Base-by-base conservation (phyloP, 2,113 vertebrate species). In the Siniperca knerii region DNA sequence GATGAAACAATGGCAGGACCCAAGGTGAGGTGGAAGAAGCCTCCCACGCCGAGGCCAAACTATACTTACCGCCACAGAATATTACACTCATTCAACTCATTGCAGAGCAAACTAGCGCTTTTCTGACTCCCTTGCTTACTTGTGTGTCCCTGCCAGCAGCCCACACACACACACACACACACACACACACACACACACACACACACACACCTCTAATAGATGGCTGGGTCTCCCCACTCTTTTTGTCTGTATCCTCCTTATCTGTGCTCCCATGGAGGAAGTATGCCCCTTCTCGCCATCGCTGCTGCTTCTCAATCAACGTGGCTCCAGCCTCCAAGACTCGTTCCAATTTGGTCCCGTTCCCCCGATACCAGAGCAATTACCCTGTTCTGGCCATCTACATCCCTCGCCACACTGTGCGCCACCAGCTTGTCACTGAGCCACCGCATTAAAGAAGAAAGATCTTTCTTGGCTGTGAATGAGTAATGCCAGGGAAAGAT, bases 331-430 rank as follows among this genome's bases (percentile, higher is more conserved):
- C 90, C 90, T 87, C 89, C 77, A 77, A 83, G 89, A 90, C 91
- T 92, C 86, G 79, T 89, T 93, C 87, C 91, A 92, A 92, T 94
- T 91, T 90, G 87, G 87, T 90, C 77, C 82, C 25, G 29, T 82
- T 82, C 88, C 92, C 90, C 76, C 21, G 90, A 93, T 91, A 84
- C 90, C 65, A 64, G 79, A 91, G 93, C 93, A 94, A 94, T 94
- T 95, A 94, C 92, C 85, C 85, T 62, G 78, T 81, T 76, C 89
- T 85, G 83, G 89, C 89, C 84, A 90, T 93, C 77, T 91, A 86
- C 86, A 89, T 92, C 89, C 90, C 86, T 80, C 29, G 58, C 87
- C 77, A 60, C 70, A 69, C 65, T 73, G 62, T 82, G 48, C 2
- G 66, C 82, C 83, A 80, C 75, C 64, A 54, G 85, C 80, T 86